phyloP scores from a whole-genome alignment of 2,888 invertebrate species.

The Linyphia triangularis region DNA sequence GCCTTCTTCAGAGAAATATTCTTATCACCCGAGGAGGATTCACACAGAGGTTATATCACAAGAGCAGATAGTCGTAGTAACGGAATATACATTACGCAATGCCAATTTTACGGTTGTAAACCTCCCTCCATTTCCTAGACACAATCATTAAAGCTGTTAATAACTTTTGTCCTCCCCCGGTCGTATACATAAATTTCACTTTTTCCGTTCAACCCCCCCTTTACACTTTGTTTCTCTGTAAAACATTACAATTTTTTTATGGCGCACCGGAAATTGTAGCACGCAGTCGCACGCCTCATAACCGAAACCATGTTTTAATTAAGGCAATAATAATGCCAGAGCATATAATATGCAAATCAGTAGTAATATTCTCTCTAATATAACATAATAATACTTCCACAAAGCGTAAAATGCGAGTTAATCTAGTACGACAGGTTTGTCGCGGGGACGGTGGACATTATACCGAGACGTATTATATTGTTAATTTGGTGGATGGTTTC shows the following conservation, averaged over 20 bases:
- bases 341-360: slow-evolving; percentile 62
- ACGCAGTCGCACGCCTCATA: slow-evolving; percentile 4
- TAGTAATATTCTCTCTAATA: slow-evolving; percentile 46
- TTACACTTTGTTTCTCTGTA: not conserved
- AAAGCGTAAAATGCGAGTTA: slow-evolving; percentile 36
- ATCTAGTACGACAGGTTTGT: slow-evolving; percentile 26
- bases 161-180: slow-evolving; percentile 38
- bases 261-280: not conserved
- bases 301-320: slow-evolving; percentile 36
- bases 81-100: slow-evolving; percentile 22
- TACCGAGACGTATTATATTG: slow-evolving; percentile 44
- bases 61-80: slow-evolving; percentile 20
- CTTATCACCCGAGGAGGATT: slow-evolving; percentile 11
- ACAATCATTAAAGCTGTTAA: slow-evolving; percentile 47
- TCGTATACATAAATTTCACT: slow-evolving; percentile 31
- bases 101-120: slow-evolving; percentile 51
- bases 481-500: slow-evolving; percentile 13
- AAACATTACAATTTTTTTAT: not conserved
- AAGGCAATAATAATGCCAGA: slow-evolving; percentile 55
- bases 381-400: slow-evolving; percentile 8
- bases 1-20: not conserved
- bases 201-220: slow-evolving; percentile 13
- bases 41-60: slow-evolving; percentile 1
- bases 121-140: not conserved
- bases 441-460: slow-evolving; percentile 26